Percentiles rank a stretch among this genome's conserved stretches.
Evolutionary conservation across 2,888 invertebrate species (phyloP).

Genomic region (Lepidonotus clava): DNA sequence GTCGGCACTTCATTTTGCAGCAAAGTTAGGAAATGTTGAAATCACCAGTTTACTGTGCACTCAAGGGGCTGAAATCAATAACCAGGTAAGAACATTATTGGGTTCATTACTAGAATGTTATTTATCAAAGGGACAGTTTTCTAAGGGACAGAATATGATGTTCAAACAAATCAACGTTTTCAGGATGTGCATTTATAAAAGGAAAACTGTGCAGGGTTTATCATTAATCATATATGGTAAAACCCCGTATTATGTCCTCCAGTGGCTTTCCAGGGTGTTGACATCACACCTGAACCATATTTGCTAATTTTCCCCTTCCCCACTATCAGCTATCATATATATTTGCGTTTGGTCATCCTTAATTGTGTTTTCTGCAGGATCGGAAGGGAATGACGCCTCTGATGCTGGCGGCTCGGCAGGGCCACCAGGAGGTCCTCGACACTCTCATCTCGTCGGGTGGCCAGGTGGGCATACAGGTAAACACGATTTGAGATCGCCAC

Average conservation of each 20-base stretch:
- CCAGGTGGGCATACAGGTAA: slow-evolving; percentile 16
- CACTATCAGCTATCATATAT: no score
- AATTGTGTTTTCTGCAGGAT: slow-evolving; percentile 28
- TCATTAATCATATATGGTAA: no score
- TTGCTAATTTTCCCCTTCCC: neutral
- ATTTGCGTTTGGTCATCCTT: no score
- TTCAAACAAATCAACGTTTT: no score
- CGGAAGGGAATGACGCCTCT: slow-evolving; percentile 51
- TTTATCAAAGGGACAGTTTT: no score
- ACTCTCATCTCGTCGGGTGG: slow-evolving; percentile 42
- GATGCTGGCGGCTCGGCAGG: slow-evolving; percentile 50
- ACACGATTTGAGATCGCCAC: neutral
- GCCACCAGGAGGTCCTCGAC: slow-evolving; percentile 40
- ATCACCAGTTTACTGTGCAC: neutral
- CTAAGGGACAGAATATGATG: no score
- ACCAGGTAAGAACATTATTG: neutral
- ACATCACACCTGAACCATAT: no score
- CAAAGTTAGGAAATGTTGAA: neutral
- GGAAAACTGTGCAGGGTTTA: no score
- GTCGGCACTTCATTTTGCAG: slow-evolving; percentile 56
- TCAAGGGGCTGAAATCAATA: neutral
- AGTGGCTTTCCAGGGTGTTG: no score
- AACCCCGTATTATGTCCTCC: neutral
- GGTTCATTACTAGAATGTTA: neutral
- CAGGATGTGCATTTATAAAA: no score